Conservation (phyloP, 2,797 vertebrate species). For the Pseudochirops corinnae region DNA sequence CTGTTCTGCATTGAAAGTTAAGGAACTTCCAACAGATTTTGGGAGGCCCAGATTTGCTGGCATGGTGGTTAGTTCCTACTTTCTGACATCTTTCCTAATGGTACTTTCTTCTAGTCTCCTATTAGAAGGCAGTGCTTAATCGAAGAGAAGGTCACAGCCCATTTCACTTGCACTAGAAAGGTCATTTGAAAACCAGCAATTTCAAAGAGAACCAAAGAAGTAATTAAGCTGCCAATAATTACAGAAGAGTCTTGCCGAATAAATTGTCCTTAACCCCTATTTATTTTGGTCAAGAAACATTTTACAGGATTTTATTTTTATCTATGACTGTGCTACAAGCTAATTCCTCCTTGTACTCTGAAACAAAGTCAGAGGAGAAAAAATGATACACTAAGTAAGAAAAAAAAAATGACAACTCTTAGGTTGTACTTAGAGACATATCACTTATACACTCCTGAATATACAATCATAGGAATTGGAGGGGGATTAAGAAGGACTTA, state of each 20-base stretch:
- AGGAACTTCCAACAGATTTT: neutral
- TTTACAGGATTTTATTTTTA: slow-evolving; percentile 64
- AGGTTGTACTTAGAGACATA: neutral
- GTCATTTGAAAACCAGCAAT: slow-evolving; percentile 65
- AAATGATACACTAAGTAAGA: slow-evolving; percentile 16
- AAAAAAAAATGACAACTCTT: neutral
- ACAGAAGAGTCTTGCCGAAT: slow-evolving; percentile 51
- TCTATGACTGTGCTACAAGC: slow-evolving; percentile 12
- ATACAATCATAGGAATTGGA: neutral
- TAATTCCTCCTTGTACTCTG: slow-evolving; percentile 39
- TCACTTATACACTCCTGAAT: neutral
- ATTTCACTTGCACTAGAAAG: slow-evolving; percentile 58
- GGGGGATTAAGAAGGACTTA: neutral
- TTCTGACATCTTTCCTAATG: slow-evolving; percentile 45
- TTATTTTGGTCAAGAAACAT: slow-evolving; percentile 56
- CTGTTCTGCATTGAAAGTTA: slow-evolving; percentile 17
- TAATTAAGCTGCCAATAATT: slow-evolving; percentile 78
- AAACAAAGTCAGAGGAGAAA: slow-evolving; percentile 52
- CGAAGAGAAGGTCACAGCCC: slow-evolving; percentile 44
- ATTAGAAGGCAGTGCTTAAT: slow-evolving; percentile 62
- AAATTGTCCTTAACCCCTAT: slow-evolving; percentile 41
- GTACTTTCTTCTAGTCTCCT: slow-evolving; percentile 10
- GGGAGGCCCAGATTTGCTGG: neutral
- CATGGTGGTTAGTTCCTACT: neutral
- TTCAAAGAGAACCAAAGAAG: slow-evolving; percentile 70